Evolutionary conservation across 2,113 vertebrate genomes (phyloP), one percentile per base, ranked within the genome.

Genomic region (Scomber japonicus): DNA sequence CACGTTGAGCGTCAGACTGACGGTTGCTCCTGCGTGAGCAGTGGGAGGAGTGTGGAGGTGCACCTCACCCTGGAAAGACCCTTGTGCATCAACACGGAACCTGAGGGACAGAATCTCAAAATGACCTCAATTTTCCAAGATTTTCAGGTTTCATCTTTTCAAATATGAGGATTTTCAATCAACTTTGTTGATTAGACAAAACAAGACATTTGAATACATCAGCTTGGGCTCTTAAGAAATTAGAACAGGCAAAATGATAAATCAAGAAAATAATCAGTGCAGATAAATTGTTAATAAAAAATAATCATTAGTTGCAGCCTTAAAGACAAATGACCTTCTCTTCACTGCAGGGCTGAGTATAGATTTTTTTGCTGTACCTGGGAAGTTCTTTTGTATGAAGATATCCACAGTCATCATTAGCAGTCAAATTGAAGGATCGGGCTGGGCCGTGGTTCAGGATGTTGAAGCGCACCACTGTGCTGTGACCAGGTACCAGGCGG

Each of bases 1-100:
- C 3, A 94, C 93, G 0, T 92, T 94, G 57, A 96, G 92, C 0
- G 94, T 96, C 27, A 97, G 90, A 0, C 83, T 93, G 63, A 96
- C 93, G 2, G 93, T 83, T 0, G 80, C 89, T 40, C 94, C 93
- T 0, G 88, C 84, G 35, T 76, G 49, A 2, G 94, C 94, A 2
- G 83, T 82, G 2, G 81, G 76, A 0, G 96, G 95, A 8, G 95
- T 89, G 44, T 86, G 78, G 77, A 97, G 71, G 78, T 91, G 87
- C 79, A 96, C 90, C 74, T 88, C 73, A 3, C 85, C 89, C 24
- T 65, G 92, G 50, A 93, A 80, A 0, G 94, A 93, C 24, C 91
- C 91, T 14, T 89, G 94, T 15, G 81, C 81, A 19, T 50, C 54
- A 17, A 95, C 84, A 55, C 62, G 80, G 40, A 94, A 92, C 45